Conservation (phyloP, 2,888 invertebrate genomes). For the Coenonympha arcania region DNA sequence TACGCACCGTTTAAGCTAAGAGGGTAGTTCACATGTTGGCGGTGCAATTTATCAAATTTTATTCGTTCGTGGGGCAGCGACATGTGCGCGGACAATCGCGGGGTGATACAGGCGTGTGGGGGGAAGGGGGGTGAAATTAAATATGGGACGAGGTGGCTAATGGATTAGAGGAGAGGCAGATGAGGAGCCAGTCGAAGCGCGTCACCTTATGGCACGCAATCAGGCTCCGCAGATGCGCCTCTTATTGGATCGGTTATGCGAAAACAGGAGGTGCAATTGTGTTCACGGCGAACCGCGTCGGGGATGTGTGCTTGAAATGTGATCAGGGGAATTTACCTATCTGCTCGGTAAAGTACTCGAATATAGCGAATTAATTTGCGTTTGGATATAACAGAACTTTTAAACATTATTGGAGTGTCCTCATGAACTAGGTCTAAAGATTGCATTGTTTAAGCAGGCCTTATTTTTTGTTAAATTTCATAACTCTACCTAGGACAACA, state of each 20-base stretch:
- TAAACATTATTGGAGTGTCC: too few relatives aligned
- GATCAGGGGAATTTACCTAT: too few relatives aligned
- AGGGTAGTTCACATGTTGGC: slow-evolving; percentile 73
- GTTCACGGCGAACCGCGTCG: not conserved
- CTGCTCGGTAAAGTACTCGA: too few relatives aligned
- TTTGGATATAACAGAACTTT: too few relatives aligned
- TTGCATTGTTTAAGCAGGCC: too few relatives aligned
- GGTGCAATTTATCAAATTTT: slow-evolving; percentile 73
- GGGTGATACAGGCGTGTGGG: slow-evolving; percentile 25
- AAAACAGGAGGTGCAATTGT: slow-evolving; percentile 1
- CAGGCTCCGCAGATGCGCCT: slow-evolving; percentile 55
- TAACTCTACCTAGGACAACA: too few relatives aligned
- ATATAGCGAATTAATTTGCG: too few relatives aligned
- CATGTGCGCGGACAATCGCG: slow-evolving; percentile 68
- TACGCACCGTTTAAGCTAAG: slow-evolving; percentile 65
- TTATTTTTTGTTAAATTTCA: too few relatives aligned
- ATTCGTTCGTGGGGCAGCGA: slow-evolving; percentile 63
- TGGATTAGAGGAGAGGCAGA: slow-evolving; percentile 65
- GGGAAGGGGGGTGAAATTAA: slow-evolving; percentile 49
- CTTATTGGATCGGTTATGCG: slow-evolving; percentile 12
- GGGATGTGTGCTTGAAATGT: too few relatives aligned
- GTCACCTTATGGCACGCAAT: slow-evolving; percentile 62
- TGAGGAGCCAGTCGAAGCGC: slow-evolving; percentile 37
- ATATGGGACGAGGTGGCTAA: slow-evolving; percentile 66
- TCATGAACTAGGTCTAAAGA: too few relatives aligned